Base-by-base conservation (phyloP, 2,888 invertebrate species). In the Ceraclea dissimilis region DNA sequence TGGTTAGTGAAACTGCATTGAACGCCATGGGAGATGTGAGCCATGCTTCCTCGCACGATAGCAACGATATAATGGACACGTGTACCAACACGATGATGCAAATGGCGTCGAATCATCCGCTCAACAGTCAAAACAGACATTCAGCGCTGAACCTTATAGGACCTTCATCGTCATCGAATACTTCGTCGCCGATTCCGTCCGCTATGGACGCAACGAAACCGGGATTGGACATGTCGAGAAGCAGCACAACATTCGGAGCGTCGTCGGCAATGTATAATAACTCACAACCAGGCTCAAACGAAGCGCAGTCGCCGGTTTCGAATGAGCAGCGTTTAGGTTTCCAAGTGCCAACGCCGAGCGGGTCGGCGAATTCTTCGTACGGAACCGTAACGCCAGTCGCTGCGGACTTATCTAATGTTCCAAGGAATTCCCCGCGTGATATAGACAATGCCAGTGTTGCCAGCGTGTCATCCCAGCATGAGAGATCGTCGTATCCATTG, bases 401-500 rank as follows among this genome's bases (percentile, higher is more conserved):
- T n/a, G 62, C 62, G 2, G 62, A 62, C 26, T 34, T 62, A n/a
- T 60, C 62, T 6, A 58, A 60, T 44, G 59, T 60, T 13, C 49
- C 61, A 4, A 33, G 62, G 33, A 58, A 57, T 67, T 68, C 66
- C 66, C 68, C 63, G 65, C 64, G 63, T 65, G 66, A 54, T 60
- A 70, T 62, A 70, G 71, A 69, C 70, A 61, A 58, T 21, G 62
- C 61, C 4, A 60, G 62, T 39, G 61, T 60, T 20, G 62, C 61
- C 18, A 60, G 59, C 11, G 56, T 54, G 19, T 61, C 62, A 13
- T 56, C 56, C 34, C 61, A 63, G 73, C 76, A n/a, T 70, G 75
- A 66, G 65, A 73, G 67, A 74, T 68, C 58, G 64, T 66, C 62
- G 68, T 60, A 57, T 13, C 54, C 57, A 13, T 43, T 49, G 39